Base-by-base conservation (phyloP, 2,797 vertebrate genomes). In the Cyprinella venusta region DNA sequence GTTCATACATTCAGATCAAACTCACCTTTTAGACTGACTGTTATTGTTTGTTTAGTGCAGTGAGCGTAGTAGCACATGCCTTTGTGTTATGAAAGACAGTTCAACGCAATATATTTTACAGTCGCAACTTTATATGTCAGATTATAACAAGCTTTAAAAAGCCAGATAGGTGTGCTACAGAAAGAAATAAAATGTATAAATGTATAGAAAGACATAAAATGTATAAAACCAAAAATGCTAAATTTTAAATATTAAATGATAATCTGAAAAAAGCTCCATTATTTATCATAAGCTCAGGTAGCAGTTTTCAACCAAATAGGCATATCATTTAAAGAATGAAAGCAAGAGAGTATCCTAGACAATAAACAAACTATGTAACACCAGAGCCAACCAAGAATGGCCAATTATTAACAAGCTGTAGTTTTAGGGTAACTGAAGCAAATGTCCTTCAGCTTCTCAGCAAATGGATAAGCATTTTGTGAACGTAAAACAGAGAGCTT, bases 1-100 rank as follows among this genome's bases (percentile, higher is more conserved):
- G 81, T 59, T 90, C 75, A 86, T 92, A 40, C 36, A 80, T 81
- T 30, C 30, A 59, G 10, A 33, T 82, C 50, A 78, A 69, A 52
- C 78, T 59, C 33, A 84, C 78, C 16, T 30, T 0, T 30, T 33
- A 48, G 54, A 65, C 8, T 70, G 6, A 72, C 48, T n/a, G 40
- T 48, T 40, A 72, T 30, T 81, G 72, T 81, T 80, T 84, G 79
- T 42, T 86, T 76, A 52, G 54, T 75, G 56, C 9, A 24, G 67
- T 65, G 56, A 80, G 42, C 16, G 26, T 50, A 77, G 54, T 12
- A 68, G 10, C 45, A 56, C 52, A 79, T 48, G 24, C 30, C 13
- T 19, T 48, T 36, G 24, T 15, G 48, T 6, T 59, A 26, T 72
- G 19, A 26, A 45, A 36, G 24, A n/a, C 5, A 48, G 38, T 78